Percentiles rank a stretch among this genome's conserved stretches.
Conservation (phyloP, 2,888 invertebrate genomes). For the Dryococelus australis region DNA sequence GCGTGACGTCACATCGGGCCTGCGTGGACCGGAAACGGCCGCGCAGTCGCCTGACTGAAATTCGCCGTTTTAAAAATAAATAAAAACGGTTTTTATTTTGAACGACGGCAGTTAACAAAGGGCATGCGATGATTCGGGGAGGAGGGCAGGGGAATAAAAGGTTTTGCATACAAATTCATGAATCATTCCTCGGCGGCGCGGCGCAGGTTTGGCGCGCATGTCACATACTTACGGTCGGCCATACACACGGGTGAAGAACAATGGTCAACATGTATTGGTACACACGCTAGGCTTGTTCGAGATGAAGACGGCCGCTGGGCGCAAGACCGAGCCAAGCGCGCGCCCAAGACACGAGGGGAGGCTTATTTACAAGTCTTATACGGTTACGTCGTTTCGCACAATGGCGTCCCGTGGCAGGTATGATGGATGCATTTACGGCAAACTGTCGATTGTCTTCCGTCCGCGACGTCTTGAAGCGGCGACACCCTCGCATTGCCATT, state of each 20-base stretch:
- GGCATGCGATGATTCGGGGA: neutral
- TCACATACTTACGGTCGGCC: neutral
- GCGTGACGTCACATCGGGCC: neutral
- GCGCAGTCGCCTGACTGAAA: neutral
- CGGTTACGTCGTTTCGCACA: neutral
- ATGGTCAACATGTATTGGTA: neutral
- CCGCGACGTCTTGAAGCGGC: neutral
- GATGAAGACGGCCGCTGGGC: neutral
- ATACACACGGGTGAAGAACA: neutral
- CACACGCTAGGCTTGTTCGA: neutral
- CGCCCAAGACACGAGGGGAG: neutral
- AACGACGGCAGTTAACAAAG: neutral
- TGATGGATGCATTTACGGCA: neutral
- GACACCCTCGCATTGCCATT: neutral
- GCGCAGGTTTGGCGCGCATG: neutral
- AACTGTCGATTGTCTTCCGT: too few relatives aligned
- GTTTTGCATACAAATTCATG: neutral
- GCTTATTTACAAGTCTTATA: neutral
- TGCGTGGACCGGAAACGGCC: neutral
- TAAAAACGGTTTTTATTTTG: neutral
- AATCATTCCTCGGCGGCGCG: neutral
- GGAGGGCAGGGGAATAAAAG: neutral
- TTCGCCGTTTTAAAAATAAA: neutral
- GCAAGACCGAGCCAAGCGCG: neutral
- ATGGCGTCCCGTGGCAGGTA: neutral